These are phyloP conservation scores for Gila robusta DNA, from an alignment of 2,797 vertebrate species.

Conservation along the genomic window DNA sequence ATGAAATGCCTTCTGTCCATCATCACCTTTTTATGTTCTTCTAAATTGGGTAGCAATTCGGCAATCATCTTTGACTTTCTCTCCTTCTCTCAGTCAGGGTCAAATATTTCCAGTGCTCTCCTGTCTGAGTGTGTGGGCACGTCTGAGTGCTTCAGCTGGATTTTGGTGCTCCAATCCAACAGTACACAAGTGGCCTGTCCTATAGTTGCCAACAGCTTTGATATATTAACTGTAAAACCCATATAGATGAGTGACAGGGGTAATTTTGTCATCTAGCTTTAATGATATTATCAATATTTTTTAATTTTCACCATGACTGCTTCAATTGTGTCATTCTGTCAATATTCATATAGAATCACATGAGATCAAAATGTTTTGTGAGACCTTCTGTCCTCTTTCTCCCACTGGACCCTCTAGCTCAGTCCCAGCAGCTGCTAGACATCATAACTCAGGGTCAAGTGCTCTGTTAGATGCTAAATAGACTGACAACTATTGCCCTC, in stretches of 20 bases:
- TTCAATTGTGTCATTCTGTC: not conserved
- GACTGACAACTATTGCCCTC: slow-evolving; percentile 12
- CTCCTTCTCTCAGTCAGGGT: slow-evolving; percentile 11
- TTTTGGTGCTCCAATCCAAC: slow-evolving; percentile 1
- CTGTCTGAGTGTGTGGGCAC: slow-evolving; percentile 17
- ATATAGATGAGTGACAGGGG: not conserved
- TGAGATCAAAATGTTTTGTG: not conserved
- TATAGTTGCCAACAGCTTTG: not conserved
- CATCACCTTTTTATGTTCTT: slow-evolving; percentile 1
- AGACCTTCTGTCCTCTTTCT: not conserved
- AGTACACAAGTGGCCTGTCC: not conserved
- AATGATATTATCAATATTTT: slow-evolving; percentile 6
- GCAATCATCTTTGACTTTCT: slow-evolving; percentile 22
- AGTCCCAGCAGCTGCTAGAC: slow-evolving; percentile 7
- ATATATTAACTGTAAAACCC: slow-evolving; percentile 7
- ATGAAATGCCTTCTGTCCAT: not conserved
- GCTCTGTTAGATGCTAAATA: not conserved
- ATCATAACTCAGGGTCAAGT: slow-evolving; percentile 33
- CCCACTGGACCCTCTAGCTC: not conserved
- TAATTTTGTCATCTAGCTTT: not conserved
- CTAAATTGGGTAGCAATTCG: slow-evolving; percentile 1
- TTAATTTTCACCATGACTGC: not conserved
- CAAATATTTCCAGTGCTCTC: slow-evolving; percentile 21
- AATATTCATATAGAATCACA: not conserved
- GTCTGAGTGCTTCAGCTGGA: not conserved